Evolutionary conservation across 2,113 vertebrate genomes (phyloP), one percentile per base, ranked within the genome.

Genomic region (Entomyzon cyanotis): DNA sequence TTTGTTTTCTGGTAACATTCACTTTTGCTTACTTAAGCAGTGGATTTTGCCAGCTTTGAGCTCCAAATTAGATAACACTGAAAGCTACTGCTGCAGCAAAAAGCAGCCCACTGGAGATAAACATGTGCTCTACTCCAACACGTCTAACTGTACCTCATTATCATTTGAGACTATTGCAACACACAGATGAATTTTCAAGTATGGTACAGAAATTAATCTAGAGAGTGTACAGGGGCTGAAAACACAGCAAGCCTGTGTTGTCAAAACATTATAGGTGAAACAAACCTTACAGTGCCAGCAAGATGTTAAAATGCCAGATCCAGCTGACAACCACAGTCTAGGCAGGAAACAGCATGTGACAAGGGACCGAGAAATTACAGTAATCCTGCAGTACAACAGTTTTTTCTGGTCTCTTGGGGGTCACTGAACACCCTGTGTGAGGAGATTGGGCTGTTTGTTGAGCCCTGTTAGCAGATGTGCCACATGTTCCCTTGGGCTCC

Each of bases 11-110:
- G 84, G 19, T 84, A 88, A 85, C 47, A 31, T 4, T 60, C 12
- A 83, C 23, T 93, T 95, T 46, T 90, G 90, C 79, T 95, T 87
- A 89, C 33, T 85, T 79, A 91, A 68, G 63, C 79, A 94, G 47
- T 47, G 18, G 75, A 67, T 93, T 95, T 88, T 80, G 68, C 75
- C 90, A 95, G 85, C 46, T 93, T 85, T 25, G 31, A 52, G 35
- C 73, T 96, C 33, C 77, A 78, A 73, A 74, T 88, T 52, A 88
- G 67, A 80, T 7, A 63, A 60, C 49, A 39, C 15, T 59, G 42
- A 78, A 90, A 95, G 50, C 71, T 83, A 69, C 60, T 58, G 74
- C 70, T 93, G 74, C 90, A 85, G 65, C 56, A 91, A 85, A 91
- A 86, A 63, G 17, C 75, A 93, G 75, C 75, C 82, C 52, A 58